Evolutionary conservation across 2,113 vertebrate genomes (phyloP).

Genomic region (Nyctibius bracteatus): DNA sequence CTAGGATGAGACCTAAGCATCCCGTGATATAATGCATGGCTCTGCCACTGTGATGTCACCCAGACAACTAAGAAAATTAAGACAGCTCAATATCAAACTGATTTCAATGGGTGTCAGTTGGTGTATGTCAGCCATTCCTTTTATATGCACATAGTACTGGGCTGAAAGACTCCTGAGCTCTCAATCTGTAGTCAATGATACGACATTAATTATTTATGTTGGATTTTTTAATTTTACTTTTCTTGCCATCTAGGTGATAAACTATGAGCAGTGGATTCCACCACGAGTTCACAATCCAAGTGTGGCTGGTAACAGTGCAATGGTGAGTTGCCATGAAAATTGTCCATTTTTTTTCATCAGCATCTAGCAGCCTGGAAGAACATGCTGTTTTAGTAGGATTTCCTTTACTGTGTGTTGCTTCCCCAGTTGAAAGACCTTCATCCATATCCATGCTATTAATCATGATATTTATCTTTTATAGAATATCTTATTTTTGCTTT

Average conservation of each 20-base stretch:
- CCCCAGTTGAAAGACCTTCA: background rate
- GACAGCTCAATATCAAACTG: background rate
- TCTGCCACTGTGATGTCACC: background rate
- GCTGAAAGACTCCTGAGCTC: background rate
- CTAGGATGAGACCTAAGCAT: background rate
- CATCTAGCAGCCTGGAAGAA: background rate
- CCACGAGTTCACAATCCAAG: background rate
- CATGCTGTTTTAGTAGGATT: background rate
- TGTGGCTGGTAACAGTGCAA: conserved; percentile 13
- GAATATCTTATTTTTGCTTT: background rate
- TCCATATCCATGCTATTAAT: background rate
- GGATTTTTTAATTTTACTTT: background rate
- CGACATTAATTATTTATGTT: background rate
- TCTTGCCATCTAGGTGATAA: conserved; percentile 41
- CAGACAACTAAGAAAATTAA: background rate
- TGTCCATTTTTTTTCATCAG: background rate
- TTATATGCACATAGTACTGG: background rate
- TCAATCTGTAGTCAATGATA: background rate
- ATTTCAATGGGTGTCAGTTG: background rate
- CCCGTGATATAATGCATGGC: background rate
- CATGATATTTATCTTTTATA: background rate
- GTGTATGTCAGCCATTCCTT: background rate
- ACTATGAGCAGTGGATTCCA: conserved; percentile 66
- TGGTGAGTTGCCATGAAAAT: conserved; percentile 37
- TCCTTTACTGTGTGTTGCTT: background rate